These are phyloP conservation scores for Drosophila ezoana DNA, from an alignment of 2,888 invertebrate species.

Conservation along the genomic window DNA sequence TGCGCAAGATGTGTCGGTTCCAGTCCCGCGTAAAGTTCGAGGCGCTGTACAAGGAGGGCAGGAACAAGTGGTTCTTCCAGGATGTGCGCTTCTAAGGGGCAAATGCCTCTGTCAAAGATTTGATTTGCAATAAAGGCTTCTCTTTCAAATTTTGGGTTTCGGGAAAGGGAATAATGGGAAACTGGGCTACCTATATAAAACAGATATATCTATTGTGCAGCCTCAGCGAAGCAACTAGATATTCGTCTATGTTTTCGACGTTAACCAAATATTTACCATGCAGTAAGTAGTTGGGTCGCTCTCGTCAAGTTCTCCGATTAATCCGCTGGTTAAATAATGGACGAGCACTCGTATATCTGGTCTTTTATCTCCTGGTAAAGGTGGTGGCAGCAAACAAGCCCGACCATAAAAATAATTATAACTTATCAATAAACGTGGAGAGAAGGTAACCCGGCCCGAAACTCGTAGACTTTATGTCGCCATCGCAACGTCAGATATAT, in stretches of 20 bases:
- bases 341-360: constrained; percentile 18
- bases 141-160: too few relatives aligned
- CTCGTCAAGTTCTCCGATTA: constrained; percentile 18
- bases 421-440: constrained; percentile 67
- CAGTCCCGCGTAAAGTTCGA: constrained; percentile 98
- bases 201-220: neutral
- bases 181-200: too few relatives aligned
- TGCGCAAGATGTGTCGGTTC: constrained; percentile 97
- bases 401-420: constrained; percentile 73
- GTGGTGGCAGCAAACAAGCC: constrained; percentile 67
- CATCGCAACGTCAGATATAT: constrained; percentile 33
- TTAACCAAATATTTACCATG: constrained; percentile 10
- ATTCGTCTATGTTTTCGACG: neutral
- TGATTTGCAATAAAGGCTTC: neutral
- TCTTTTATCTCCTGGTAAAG: constrained; percentile 53
- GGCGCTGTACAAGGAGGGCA: constrained; percentile 98
- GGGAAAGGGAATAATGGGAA: too few relatives aligned
- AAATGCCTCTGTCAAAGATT: constrained; percentile 48
- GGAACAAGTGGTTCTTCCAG: constrained; percentile 99
- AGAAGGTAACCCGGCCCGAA: constrained; percentile 30
- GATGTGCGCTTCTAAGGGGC: constrained; percentile 96
- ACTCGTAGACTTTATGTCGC: constrained; percentile 70
- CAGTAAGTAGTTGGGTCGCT: constrained; percentile 3
- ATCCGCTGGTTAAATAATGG: constrained; percentile 35
- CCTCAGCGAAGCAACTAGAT: too few relatives aligned